A percentile compares a stretch with the other conserved stretches of the same genome.
These are phyloP conservation scores for Meloidogyne hapla DNA, from an alignment of 1,140 invertebrate species.

Conservation along the genomic window DNA sequence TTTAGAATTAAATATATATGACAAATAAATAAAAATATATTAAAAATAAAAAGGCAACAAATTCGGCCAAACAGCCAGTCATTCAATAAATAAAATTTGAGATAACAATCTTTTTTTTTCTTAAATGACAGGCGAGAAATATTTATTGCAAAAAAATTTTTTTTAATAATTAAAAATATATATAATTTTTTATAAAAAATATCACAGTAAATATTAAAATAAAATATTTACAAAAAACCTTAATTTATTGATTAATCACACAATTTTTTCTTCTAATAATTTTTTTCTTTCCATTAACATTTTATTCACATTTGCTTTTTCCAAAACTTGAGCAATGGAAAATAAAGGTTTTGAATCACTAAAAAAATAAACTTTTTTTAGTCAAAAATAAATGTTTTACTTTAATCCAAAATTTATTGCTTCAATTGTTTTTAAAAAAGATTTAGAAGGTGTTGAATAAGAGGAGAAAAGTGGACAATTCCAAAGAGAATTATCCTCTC, in stretches of 20 bases:
- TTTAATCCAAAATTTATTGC: neutral
- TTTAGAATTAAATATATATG: too few relatives aligned
- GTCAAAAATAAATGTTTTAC: neutral
- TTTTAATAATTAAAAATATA: neutral
- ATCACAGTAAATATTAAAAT: too few relatives aligned
- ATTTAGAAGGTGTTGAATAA: constrained; percentile 2
- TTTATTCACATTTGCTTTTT: constrained; percentile 11
- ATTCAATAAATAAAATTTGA: neutral
- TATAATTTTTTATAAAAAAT: too few relatives aligned
- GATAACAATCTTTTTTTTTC: neutral
- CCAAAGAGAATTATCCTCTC: constrained; percentile 15
- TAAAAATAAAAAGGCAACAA: neutral
- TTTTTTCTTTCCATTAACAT: constrained; percentile 10
- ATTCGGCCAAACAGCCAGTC: neutral
- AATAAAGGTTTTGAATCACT: neutral
- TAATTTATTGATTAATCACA: too few relatives aligned
- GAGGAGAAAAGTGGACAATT: constrained; percentile 16
- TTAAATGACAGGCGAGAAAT: neutral
- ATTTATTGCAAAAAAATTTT: neutral
- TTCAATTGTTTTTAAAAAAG: constrained; percentile 16
- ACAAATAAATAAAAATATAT: too few relatives aligned
- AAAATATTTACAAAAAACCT: too few relatives aligned
- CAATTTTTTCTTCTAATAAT: constrained; percentile 8
- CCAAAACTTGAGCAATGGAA: constrained; percentile 10
- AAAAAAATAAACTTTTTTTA: neutral